Base-by-base conservation (phyloP, 2,113 vertebrate genomes). In the Ceratotherium simum region DNA sequence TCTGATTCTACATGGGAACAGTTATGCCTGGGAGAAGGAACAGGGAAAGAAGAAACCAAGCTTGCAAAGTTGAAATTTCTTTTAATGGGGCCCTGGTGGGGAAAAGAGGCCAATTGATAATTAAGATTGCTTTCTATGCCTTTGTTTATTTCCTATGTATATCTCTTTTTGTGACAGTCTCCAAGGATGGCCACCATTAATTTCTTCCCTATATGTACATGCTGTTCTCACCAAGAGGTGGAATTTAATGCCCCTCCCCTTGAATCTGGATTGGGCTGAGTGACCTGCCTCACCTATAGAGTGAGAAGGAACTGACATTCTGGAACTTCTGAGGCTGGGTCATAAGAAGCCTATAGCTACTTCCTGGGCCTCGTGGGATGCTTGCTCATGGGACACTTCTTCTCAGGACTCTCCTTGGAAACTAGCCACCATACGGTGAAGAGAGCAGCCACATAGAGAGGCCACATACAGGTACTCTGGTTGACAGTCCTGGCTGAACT, bases 21-120 rank as follows among this genome's bases (percentile, higher is more conserved):
- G 48, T 23, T 2, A 0, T 69, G 82, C 87, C 64, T 65, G 48
- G 5, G 17, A 51, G 48, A 82, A 21, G 36, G 67, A 95, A 58
- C 64, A 89, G 27, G 67, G 18, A 69, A 65, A 84, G 21, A 70
- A 87, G 72, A 96, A 83, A n/a, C 25, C 56, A 94, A 46, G 1
- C 31, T 75, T 33, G 23, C 21, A 33, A 93, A 70, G 31, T 42
- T 81, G 36, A 70, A 65, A 79, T 91, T 72, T 95, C 42, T 81
- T 46, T 54, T 33, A 67, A 75, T 42, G 11, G 46, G 56, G 7
- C 21, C 58, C 62, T 69, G 9, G 1, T 31, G 51, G 48, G 8
- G 42, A 51, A 70, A 18, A 75, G 51, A 56, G 2, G 0, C 0
- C 0, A 62, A 23, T 27, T 76, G 85, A n/a, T 90, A 67, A 87